Evolutionary conservation across 2,113 vertebrate species (phyloP).

Genomic region (Hoplias malabaricus): DNA sequence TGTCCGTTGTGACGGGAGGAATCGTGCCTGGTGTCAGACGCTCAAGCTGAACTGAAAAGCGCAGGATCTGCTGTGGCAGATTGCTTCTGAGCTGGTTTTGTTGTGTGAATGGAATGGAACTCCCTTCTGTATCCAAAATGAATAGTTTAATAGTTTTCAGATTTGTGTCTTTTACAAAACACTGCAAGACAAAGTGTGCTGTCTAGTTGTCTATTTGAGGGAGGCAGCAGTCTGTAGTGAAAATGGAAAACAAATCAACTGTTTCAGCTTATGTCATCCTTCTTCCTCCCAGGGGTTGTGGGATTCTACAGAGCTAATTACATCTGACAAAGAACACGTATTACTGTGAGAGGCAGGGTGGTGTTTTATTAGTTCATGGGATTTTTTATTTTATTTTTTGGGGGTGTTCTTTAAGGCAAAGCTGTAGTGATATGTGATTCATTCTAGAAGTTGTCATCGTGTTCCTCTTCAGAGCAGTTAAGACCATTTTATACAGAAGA

Average conservation of each 20-base stretch:
- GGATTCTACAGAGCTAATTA: neutral
- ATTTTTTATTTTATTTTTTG: neutral
- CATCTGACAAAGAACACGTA: neutral
- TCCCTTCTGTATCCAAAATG: neutral
- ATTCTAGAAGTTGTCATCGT: neutral
- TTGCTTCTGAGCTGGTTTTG: neutral
- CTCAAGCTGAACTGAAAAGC: neutral
- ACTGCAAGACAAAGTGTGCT: too few species aligned
- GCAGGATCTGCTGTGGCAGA: neutral
- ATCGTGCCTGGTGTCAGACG: too few species aligned
- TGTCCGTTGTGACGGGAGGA: neutral
- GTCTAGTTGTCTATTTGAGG: neutral
- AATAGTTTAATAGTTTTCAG: neutral
- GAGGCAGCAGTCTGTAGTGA: neutral
- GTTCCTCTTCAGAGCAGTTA: neutral
- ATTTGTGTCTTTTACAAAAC: neutral
- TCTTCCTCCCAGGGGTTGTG: neutral
- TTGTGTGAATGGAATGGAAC: neutral
- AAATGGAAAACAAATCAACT: neutral
- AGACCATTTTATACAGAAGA: neutral
- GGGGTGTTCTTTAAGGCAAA: neutral
- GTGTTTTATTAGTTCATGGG: neutral
- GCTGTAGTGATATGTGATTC: neutral
- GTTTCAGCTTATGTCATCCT: neutral
- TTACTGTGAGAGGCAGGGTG: neutral